Evolutionary conservation across 1,140 invertebrate genomes (phyloP).

Genomic region (Eupeodes corollae): DNA sequence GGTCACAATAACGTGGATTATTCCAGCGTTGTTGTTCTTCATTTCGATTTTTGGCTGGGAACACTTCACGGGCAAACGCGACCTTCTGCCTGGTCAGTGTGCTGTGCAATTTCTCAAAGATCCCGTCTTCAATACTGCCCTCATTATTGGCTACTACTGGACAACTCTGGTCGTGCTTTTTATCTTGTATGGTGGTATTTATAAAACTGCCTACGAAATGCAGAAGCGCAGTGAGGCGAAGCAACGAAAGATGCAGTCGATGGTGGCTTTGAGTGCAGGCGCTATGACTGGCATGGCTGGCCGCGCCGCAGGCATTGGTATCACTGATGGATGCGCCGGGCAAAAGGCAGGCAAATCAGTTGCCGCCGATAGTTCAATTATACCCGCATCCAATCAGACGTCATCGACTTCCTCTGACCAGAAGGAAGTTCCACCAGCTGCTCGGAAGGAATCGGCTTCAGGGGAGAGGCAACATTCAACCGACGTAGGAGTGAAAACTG

Average conservation of each 20-base stretch:
- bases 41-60: constrained; percentile 99
- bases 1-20: constrained; percentile 95
- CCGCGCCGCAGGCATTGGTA: constrained; percentile 70
- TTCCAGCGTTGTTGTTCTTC: constrained; percentile 93
- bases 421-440: background rate
- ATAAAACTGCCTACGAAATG: constrained; percentile 96
- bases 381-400: background rate
- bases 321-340: constrained; percentile 32
- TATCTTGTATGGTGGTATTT: constrained; percentile 93
- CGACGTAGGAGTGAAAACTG: constrained; percentile 29
- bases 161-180: constrained; percentile 88
- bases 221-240: constrained; percentile 95
- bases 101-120: constrained; percentile 97
- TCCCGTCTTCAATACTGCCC: constrained; percentile 92
- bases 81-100: constrained; percentile 79
- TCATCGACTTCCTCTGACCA: constrained; percentile 6
- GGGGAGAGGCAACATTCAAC: too few species aligned
- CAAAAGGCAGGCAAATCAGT: constrained; percentile 4
- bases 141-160: constrained; percentile 98
- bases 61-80: constrained; percentile 86
- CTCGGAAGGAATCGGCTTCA: too few species aligned
- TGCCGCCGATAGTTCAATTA: constrained; percentile 3
- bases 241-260: constrained; percentile 85
- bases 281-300: constrained; percentile 83
- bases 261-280: constrained; percentile 78